phyloP scores from a whole-genome alignment of 2,113 vertebrate genomes.

The Notechis scutatus region DNA sequence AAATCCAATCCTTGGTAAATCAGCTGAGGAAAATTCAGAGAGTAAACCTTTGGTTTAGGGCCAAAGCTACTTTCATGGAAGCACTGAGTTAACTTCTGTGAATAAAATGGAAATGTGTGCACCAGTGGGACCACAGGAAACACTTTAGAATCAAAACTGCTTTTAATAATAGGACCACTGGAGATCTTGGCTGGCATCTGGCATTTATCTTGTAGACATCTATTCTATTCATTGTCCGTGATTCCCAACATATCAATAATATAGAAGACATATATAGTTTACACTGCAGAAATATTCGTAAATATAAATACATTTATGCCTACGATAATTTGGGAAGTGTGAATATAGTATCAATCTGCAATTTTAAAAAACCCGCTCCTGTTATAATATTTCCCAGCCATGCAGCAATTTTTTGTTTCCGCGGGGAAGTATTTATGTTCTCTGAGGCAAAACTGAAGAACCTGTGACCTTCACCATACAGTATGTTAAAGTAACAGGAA shows the following conservation, averaged over 20 bases:
- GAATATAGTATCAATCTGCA: not conserved
- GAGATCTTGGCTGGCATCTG: not conserved
- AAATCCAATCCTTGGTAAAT: conserved; percentile 11
- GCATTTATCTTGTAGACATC: not conserved
- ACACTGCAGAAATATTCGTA: conserved; percentile 12
- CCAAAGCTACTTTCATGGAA: not conserved
- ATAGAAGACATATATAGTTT: not conserved
- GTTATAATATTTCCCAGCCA: not conserved
- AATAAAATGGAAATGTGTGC: not conserved
- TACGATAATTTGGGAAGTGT: conserved; percentile 23
- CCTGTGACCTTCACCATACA: not conserved
- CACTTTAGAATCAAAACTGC: not conserved
- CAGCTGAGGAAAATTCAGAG: not conserved
- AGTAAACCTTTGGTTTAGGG: not conserved
- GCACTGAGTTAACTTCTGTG: accelerated
- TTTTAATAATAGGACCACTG: accelerated
- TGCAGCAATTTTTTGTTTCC: not conserved
- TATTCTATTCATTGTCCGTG: accelerated
- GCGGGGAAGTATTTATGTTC: not conserved
- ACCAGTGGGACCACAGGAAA: not conserved
- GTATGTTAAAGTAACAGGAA: not conserved
- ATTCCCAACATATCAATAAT: accelerated
- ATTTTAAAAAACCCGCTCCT: not conserved
- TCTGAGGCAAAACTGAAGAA: not conserved
- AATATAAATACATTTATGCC: conserved; percentile 29